phyloP scores from a whole-genome alignment of 2,797 vertebrate species.

The Telmatherina bonti region DNA sequence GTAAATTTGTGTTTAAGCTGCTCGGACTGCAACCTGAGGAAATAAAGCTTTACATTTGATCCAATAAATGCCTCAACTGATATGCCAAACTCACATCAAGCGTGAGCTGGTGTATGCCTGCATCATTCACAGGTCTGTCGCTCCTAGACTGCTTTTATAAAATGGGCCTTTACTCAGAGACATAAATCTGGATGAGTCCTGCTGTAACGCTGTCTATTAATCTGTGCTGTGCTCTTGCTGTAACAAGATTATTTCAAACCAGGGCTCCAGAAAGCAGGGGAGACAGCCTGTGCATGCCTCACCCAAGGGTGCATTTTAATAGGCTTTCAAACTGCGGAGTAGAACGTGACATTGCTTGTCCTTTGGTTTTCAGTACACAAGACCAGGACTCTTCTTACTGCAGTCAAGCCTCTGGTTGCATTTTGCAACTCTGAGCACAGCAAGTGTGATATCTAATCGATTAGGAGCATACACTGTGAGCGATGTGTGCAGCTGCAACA shows the following conservation, averaged over 20 bases:
- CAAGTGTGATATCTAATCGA: not conserved
- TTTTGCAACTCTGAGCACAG: slow-evolving; percentile 21
- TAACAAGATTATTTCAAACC: slow-evolving; percentile 78
- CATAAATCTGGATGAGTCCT: slow-evolving; percentile 72
- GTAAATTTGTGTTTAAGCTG: slow-evolving; percentile 29
- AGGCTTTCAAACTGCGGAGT: slow-evolving; percentile 68
- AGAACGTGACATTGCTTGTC: slow-evolving; percentile 72
- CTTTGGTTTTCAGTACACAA: slow-evolving; percentile 61
- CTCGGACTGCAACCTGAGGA: slow-evolving; percentile 23
- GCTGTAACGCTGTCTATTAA: slow-evolving; percentile 69
- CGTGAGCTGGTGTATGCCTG: slow-evolving; percentile 14
- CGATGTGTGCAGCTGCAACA: not conserved
- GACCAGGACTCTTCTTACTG: slow-evolving; percentile 39
- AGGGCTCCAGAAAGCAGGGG: slow-evolving; percentile 54
- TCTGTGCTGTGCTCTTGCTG: slow-evolving; percentile 57
- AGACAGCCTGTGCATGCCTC: slow-evolving; percentile 63
- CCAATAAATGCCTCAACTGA: slow-evolving; percentile 38
- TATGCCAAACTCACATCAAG: slow-evolving; percentile 23
- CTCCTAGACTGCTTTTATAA: slow-evolving; percentile 51
- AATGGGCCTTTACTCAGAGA: slow-evolving; percentile 54
- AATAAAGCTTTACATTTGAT: slow-evolving; percentile 45
- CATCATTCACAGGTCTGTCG: slow-evolving; percentile 29
- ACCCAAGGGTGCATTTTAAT: slow-evolving; percentile 77
- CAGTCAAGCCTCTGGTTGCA: slow-evolving; percentile 32
- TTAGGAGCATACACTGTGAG: not conserved